Conservation (phyloP, 2,797 vertebrate genomes). For the Thamnophis elegans region DNA sequence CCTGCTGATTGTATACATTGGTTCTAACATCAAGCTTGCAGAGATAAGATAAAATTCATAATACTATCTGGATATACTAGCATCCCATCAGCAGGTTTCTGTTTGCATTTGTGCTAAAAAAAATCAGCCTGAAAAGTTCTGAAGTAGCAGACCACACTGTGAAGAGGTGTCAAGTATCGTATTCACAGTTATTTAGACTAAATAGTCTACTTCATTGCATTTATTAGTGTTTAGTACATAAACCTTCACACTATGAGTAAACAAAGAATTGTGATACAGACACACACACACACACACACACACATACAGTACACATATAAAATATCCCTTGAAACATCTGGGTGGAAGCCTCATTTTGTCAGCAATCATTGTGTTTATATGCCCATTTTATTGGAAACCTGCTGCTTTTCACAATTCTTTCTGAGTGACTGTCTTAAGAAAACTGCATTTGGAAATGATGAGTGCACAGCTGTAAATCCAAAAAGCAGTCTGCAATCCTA, state of each 20-base stretch:
- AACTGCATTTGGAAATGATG: constrained; percentile 81
- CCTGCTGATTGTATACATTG: not conserved
- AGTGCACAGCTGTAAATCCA: constrained; percentile 76
- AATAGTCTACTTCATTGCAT: constrained; percentile 46
- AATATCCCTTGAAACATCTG: constrained; percentile 66
- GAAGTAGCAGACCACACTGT: constrained; percentile 17
- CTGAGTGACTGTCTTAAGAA: constrained; percentile 75
- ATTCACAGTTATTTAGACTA: not conserved
- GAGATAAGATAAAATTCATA: not conserved
- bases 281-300: constrained; percentile 47
- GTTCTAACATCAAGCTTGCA: not conserved
- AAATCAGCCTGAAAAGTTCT: constrained; percentile 3
- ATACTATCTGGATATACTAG: not conserved
- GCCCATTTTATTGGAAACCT: constrained; percentile 79
- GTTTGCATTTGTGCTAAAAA: constrained; percentile 22
- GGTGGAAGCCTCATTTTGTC: constrained; percentile 72
- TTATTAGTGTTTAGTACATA: constrained; percentile 55
- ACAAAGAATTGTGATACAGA: constrained; percentile 65
- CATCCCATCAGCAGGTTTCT: not conserved
- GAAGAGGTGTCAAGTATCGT: not conserved
- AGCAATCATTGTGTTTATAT: constrained; percentile 77
- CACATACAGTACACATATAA: constrained; percentile 47
- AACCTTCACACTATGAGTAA: constrained; percentile 65
- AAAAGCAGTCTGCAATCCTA: constrained; percentile 72
- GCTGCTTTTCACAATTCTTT: constrained; percentile 77